Base-by-base conservation (phyloP, 2,113 vertebrate genomes). In the Arothron firmamentum region DNA sequence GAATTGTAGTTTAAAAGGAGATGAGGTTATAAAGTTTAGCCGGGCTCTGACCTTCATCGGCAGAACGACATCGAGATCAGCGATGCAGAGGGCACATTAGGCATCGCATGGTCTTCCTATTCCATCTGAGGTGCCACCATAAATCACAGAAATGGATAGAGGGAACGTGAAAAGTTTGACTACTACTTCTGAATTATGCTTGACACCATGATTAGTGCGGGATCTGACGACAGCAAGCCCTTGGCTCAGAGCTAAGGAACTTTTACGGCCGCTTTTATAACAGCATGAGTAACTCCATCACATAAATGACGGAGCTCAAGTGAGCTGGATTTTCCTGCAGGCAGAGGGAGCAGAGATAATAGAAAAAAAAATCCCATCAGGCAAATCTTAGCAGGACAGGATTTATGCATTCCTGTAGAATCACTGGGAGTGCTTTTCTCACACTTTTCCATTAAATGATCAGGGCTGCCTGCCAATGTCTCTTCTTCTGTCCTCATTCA, bases 281-380 rank as follows among this genome's bases (percentile, higher is more conserved):
- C 43, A 21, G 16, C 16, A 48, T 49, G 64, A 62, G 23, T 38
- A 67, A 73, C 70, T 54, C 54, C 19, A 47, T 53, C 54, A 41
- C 52, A 47, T 19, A 66, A 49, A 42, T 5, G 48, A 17, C 9
- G 17, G 20, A 34, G 25, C 19, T 51, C 65, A 48, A 28, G 34
- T 19, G 13, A 58, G 1, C 6, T 7, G 45, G n/a, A 48, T 1
- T 31, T 23, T 31, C 13, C 9, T 15, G 6, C 23, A 51, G 28
- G 18, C 7, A 17, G 2, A 17, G 13, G 4, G 13, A 21, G 13
- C n/a, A n/a, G 8, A 21, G 50, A 42, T 56, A 17, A 65, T 61
- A 56, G 56, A 65, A 38, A 38, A 28, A 28, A 61, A 23, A 60
- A 42, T 16, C 17, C 52, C 50, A 41, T 28, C 17, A 13, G 46